Evolutionary conservation across 2,888 invertebrate species (phyloP), one percentile per base, ranked within the genome.

Genomic region (Epinotia brunnichana): DNA sequence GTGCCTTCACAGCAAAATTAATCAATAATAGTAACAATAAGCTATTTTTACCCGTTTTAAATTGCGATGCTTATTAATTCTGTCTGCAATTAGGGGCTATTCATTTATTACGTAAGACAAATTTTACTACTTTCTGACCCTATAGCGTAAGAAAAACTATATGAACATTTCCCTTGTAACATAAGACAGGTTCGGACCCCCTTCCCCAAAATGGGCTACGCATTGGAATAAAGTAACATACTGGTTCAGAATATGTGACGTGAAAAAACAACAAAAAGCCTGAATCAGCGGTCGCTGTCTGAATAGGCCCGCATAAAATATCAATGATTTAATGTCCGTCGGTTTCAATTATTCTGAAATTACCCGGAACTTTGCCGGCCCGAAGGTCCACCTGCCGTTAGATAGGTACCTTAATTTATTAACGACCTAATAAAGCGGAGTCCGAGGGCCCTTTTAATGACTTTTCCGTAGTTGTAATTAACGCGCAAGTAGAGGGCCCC

Each of bases 381-480:
- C 75, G 76, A 68, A 68, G 75, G 75, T 78, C 64, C 60, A 51
- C 78, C 77, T 79, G 78, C 80, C 79, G 76, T 77, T 76, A 64
- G 83, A 82, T 81, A 78, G 56, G 68, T 73, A 59, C 39, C 79
- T 74, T 85, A 79, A 84, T 86, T 86, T 83, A 85, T 84, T 85
- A 80, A 84, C 81, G 82, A 81, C 79, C 80, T 81, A 79, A 85
- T 87, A 83, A 87, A 80, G 80, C 73, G 15, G 71, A 77, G 76
- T 66, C 75, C 75, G 73, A 73, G 75, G 72, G 76, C 79, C 80
- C 74, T 78, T 80, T 81, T 82, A 80, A 81, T 81, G 78, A 74
- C 77, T 81, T 80, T 77, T 78, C 78, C 78, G 79, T 72, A 61
- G 66, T 72, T 67, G 17, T 41, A 69, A 74, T 71, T 74, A 77